phyloP scores from a whole-genome alignment of 1,140 invertebrate genomes.

The Bombus terrestris region DNA sequence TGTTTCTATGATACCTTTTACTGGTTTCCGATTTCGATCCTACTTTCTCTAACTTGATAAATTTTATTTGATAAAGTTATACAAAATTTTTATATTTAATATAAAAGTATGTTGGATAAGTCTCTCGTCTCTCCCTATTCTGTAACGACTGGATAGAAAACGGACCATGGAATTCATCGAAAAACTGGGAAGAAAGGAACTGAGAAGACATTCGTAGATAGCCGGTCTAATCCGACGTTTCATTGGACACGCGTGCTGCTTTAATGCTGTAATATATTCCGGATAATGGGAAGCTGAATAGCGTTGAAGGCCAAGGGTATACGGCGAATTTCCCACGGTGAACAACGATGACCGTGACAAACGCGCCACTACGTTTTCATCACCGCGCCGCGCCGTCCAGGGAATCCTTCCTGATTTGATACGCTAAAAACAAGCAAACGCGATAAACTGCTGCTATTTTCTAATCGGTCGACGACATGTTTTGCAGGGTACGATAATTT shows the following conservation, averaged over 20 bases:
- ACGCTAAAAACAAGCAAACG: slow-evolving; percentile 30
- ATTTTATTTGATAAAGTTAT: too few species aligned
- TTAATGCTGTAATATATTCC: slow-evolving; percentile 60
- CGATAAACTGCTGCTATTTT: background rate
- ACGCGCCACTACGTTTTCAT: slow-evolving; percentile 8
- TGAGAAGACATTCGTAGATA: background rate
- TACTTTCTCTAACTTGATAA: too few species aligned
- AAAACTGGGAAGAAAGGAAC: background rate
- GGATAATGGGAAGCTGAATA: slow-evolving; percentile 36
- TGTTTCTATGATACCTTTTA: too few species aligned
- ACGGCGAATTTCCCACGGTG: slow-evolving; percentile 25
- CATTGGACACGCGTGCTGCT: slow-evolving; percentile 37
- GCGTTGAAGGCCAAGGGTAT: slow-evolving; percentile 56
- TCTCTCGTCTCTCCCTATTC: too few species aligned
- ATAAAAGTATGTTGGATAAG: too few species aligned
- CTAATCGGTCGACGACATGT: background rate
- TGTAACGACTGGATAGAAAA: background rate
- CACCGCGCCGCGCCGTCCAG: background rate
- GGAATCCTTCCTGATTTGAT: slow-evolving; percentile 25
- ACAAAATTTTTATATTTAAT: too few species aligned
- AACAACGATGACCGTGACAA: slow-evolving; percentile 22
- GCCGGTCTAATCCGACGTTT: slow-evolving; percentile 24
- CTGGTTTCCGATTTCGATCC: too few species aligned
- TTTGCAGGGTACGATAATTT: background rate
- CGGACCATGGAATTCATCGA: background rate